Base-by-base conservation (phyloP, 2,888 invertebrate species). In the Synergus umbraculus region DNA sequence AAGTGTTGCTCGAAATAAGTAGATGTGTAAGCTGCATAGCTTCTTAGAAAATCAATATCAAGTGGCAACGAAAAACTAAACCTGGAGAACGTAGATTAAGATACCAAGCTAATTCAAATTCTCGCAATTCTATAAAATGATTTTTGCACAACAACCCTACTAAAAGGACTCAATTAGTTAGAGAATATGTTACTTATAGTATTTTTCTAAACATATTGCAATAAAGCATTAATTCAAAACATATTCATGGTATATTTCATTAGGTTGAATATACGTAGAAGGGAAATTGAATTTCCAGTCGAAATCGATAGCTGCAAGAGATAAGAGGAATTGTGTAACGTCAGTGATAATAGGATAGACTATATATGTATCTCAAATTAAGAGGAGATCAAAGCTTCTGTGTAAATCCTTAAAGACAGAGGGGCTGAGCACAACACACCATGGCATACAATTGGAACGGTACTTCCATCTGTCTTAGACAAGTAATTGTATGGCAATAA, bases 1-100 rank as follows among this genome's bases (percentile, higher is more conserved):
- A 67, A 67, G 46, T 69, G 67, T 69, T 46, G 67, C 22, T 46
- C 29, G 22, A 69, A 69, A 69, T 69, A 69, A 46, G 13, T 22
- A 18, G 43, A 67, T 44, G 12, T 44, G 46, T 46, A 22, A 8
- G 44, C 43, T 54, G 54, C 9, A 60, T 10, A 60, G 60, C 9
- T 66, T 43, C 66, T 43, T 43, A 8, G 41, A 41, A 41, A 66
- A 66, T 66, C 66, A 66, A 66, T 43, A 41, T 66, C 43, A 60
- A 60, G 13, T 12, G 60, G 60, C 10, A 60, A 12, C 22, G 12
- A 29, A 22, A 60, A 60, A 22, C 60, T 60, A 60, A 60, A 60
- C 13, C 18, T 29, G 22, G 13, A 60, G 60, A 29, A 60, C 60
- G 12, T 22, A 60, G 60, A 29, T 29, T 29, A 29, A 1, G 22